These are phyloP conservation scores for Trididemnum clinides DNA, from an alignment of 23 tunicate species.

Conservation along the genomic window DNA sequence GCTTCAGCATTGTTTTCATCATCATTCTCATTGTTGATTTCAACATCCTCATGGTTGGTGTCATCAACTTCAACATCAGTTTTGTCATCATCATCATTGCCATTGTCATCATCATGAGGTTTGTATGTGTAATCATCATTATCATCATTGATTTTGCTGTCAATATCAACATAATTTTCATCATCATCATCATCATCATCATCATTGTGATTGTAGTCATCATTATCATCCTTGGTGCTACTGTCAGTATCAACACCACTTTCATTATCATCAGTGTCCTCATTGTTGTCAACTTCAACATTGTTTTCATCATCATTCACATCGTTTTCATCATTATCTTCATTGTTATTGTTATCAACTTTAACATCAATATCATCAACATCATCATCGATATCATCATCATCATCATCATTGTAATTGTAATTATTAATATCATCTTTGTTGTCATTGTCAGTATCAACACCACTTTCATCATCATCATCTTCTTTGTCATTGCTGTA, in stretches of 20 bases:
- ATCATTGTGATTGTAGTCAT: neutral
- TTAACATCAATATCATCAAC: neutral
- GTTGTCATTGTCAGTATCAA: neutral
- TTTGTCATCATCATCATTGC: neutral
- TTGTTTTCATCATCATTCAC: no score
- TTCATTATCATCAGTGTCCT: neutral
- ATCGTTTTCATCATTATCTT: neutral
- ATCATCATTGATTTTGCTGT: neutral
- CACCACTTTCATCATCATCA: constrained; percentile 1
- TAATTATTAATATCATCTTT: constrained; percentile 22
- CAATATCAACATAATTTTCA: neutral
- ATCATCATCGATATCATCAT: neutral
- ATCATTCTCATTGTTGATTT: neutral
- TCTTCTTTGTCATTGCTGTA: constrained; percentile 1
- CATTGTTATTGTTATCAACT: neutral
- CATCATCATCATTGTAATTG: neutral
- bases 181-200: neutral
- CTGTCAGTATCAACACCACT: neutral
- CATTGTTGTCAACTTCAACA: neutral
- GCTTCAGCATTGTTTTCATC: neutral
- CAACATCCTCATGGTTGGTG: constrained; percentile 13
- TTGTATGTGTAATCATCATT: neutral
- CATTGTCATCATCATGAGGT: neutral
- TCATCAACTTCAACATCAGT: neutral
- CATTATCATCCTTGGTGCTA: neutral